Percentiles rank a stretch among this genome's conserved stretches.
Evolutionary conservation across 2,797 vertebrate species (phyloP).

Genomic region (Esox masquinongy): DNA sequence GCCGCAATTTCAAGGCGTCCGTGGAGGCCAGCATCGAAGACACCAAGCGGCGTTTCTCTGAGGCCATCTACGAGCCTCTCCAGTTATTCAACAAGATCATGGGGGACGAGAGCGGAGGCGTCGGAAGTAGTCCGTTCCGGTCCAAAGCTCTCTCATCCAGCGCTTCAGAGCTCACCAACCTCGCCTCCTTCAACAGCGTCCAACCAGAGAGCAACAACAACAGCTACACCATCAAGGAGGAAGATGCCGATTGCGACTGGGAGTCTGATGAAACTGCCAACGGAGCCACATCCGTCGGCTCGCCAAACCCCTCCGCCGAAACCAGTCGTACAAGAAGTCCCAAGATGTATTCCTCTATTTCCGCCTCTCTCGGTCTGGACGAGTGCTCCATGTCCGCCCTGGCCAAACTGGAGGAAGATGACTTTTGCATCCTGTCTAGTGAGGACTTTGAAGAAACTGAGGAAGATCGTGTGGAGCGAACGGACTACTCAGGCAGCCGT

Average conservation of each 20-base stretch:
- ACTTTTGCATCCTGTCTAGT: constrained; percentile 89
- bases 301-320: constrained; percentile 28
- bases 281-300: constrained; percentile 52
- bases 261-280: constrained; percentile 74
- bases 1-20: constrained; percentile 89
- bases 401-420: constrained; percentile 91
- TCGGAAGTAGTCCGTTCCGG: constrained; percentile 71
- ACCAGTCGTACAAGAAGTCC: constrained; percentile 56
- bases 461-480: constrained; percentile 38
- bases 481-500: constrained; percentile 34
- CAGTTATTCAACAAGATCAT: constrained; percentile 97
- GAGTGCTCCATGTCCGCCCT: constrained; percentile 87
- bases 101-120: constrained; percentile 86
- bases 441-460: constrained; percentile 92
- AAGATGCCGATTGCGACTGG: constrained; percentile 79
- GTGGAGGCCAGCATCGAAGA: constrained; percentile 96
- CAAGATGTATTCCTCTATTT: constrained; percentile 47
- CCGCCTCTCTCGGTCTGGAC: constrained; percentile 74
- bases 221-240: constrained; percentile 95
- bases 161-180: constrained; percentile 87
- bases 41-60: constrained; percentile 93
- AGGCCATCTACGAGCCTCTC: constrained; percentile 93
- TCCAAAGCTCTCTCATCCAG: constrained; percentile 91
- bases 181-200: constrained; percentile 82
- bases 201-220: constrained; percentile 89